A percentile compares a stretch with the other conserved stretches of the same genome.
Conservation (phyloP, 2,797 vertebrate species). For the Sphenopsis melanotis region DNA sequence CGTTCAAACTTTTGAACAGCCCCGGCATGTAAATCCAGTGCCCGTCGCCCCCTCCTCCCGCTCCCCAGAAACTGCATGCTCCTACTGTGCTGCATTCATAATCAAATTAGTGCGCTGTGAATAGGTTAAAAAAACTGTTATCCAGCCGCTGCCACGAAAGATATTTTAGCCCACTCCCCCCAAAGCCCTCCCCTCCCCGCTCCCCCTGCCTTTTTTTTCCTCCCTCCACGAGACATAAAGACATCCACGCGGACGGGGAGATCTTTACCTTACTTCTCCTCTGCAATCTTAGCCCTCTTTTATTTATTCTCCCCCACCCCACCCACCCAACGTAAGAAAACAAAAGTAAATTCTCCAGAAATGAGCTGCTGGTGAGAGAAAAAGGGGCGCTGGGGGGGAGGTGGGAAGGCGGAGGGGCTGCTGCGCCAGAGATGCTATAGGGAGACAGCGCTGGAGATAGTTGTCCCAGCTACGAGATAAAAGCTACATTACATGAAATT, state of each 20-base stretch:
- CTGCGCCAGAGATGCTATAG: conserved; percentile 65
- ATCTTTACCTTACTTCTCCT: conserved; percentile 54
- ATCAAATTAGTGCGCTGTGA: conserved; percentile 75
- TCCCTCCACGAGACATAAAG: conserved; percentile 44
- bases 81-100: conserved; percentile 73
- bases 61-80: conserved; percentile 57
- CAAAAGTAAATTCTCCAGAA: conserved; percentile 64
- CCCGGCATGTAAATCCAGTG: conserved; percentile 43
- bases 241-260: conserved; percentile 7
- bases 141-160: conserved; percentile 41
- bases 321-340: conserved; percentile 15
- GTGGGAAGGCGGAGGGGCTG: conserved; percentile 46
- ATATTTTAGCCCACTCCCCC: conserved; percentile 59
- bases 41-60: conserved; percentile 27
- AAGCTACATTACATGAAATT: conserved; percentile 97
- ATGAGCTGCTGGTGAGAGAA: conserved; percentile 34
- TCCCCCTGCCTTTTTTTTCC: not conserved
- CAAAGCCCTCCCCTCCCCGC: not conserved
- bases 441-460: conserved; percentile 78
- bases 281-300: conserved; percentile 64
- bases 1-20: conserved; percentile 66
- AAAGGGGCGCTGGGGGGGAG: not conserved
- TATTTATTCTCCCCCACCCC: conserved; percentile 19
- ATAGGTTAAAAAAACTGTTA: conserved; percentile 67
- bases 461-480: conserved; percentile 91